Conservation (phyloP, 2,888 invertebrate species). For the Melanargia galathea region DNA sequence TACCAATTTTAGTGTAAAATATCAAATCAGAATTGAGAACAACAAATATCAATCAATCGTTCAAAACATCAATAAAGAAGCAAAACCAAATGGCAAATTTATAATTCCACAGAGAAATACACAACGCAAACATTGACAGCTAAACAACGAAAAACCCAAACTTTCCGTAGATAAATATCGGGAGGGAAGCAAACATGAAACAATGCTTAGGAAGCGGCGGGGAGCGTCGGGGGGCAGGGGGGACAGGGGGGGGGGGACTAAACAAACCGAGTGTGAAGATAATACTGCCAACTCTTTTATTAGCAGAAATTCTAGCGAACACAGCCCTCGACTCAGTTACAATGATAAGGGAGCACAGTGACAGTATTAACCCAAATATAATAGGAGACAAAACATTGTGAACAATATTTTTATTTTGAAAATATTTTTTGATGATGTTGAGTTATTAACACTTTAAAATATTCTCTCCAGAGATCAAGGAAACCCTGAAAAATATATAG, state of each 20-base stretch:
- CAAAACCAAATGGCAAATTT: slow-evolving; percentile 7
- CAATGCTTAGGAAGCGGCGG: slow-evolving; percentile 17
- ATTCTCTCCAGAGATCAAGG: too few species aligned
- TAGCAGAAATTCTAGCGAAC: slow-evolving; percentile 17
- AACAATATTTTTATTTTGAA: neutral
- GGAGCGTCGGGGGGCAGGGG: too few species aligned
- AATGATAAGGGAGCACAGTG: neutral
- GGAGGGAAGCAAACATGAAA: slow-evolving; percentile 13
- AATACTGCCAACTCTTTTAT: slow-evolving; percentile 28
- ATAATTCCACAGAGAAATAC: slow-evolving; percentile 19
- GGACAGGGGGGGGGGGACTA: neutral
- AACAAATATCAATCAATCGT: slow-evolving; percentile 9
- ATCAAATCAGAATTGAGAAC: too few species aligned
- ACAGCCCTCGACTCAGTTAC: neutral
- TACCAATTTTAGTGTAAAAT: too few species aligned
- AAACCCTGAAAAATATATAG: too few species aligned
- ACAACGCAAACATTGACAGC: slow-evolving; percentile 20
- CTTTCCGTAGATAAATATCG: slow-evolving; percentile 21
- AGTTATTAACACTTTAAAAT: too few species aligned
- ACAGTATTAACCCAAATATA: slow-evolving; percentile 10
- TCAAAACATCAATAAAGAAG: neutral
- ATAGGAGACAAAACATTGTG: neutral
- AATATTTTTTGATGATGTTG: neutral
- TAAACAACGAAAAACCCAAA: slow-evolving; percentile 14
- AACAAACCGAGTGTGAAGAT: slow-evolving; percentile 28